These are phyloP conservation scores for Stratiolaelaps scimitus DNA, from an alignment of 1,140 invertebrate genomes.

Conservation along the genomic window DNA sequence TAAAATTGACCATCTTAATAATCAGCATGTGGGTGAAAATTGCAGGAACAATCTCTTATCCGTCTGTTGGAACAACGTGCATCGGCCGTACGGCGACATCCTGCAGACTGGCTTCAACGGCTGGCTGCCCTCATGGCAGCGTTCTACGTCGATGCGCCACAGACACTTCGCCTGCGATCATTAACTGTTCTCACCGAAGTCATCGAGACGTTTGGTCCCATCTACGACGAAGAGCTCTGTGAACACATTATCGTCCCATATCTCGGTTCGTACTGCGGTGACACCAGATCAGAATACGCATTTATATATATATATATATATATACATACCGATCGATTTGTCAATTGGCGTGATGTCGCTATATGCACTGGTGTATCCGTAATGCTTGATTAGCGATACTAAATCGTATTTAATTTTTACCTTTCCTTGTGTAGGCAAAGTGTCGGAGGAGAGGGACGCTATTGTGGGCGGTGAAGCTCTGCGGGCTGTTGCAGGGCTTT, in stretches of 20 bases:
- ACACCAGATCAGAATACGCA: conserved; percentile 1
- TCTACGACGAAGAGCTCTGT: conserved; percentile 15
- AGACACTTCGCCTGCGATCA: not conserved
- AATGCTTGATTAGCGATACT: no score
- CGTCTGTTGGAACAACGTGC: conserved; percentile 8
- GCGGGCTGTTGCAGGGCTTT: not conserved
- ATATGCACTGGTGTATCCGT: no score
- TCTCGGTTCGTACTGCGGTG: not conserved
- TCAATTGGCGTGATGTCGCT: no score
- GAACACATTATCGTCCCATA: conserved; percentile 24
- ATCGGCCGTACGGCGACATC: conserved; percentile 11
- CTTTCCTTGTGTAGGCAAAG: not conserved
- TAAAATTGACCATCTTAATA: no score
- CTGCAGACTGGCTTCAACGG: conserved; percentile 1
- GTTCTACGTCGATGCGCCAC: conserved; percentile 12
- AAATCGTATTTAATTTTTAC: not conserved
- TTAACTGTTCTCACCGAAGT: conserved; percentile 1
- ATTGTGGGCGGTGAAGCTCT: conserved; percentile 14
- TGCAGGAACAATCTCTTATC: conserved; percentile 15
- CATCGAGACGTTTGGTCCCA: not conserved
- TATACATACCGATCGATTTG: no score
- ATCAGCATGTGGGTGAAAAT: not conserved
- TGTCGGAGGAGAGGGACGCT: conserved; percentile 5
- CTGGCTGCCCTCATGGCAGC: not conserved
- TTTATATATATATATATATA: not conserved